Evolutionary conservation across 2,888 invertebrate species (phyloP), one percentile per base, ranked within the genome.

Genomic region (Pterostichus niger): DNA sequence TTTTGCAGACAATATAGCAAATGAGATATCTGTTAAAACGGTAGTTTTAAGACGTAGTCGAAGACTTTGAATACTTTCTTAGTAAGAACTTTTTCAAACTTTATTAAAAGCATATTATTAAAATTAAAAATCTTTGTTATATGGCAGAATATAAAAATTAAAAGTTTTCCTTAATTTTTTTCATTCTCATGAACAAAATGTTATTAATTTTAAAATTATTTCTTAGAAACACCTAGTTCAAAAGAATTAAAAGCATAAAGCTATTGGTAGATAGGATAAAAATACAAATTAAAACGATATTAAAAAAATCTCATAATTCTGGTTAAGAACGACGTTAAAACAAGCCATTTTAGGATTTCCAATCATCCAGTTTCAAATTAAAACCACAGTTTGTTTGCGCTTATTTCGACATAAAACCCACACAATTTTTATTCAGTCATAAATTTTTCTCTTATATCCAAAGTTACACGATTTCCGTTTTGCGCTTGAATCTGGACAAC

Each of bases 391-490:
- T 17, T 6, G 17, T 54, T 15, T 24, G 59, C 24, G 24, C 24
- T 24, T 24, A 24, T 24, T 59, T 59, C 9, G 59, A 59, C 31
- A 15, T 54, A 15, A 54, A 54, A 10, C 59, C 7, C 15, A 59
- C 2, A 52, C 13, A 7, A 17, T 24, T 59, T 59, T 59, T 59
- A 24, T 24, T 59, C 24, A 17, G 59, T 24, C 40, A 68, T 40
- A 68, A 68, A 40, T 68, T 68, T 68, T 17, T 61, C 6, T n/a
- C 11, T n/a, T 17, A 31, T 61, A 61, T 61, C 17, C 61, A 61
- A 31, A 61, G 61, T 61, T 33, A 35, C 31, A 11, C 61, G 15
- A 15, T 54, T 54, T 54, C n/a, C 54, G 61, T 33, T 35, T 35
- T 11, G 33, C 24, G 31, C 33, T 4, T 61, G 61, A 61, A 68